phyloP scores from a whole-genome alignment of 2,888 invertebrate species.

The Halictus ligatus region DNA sequence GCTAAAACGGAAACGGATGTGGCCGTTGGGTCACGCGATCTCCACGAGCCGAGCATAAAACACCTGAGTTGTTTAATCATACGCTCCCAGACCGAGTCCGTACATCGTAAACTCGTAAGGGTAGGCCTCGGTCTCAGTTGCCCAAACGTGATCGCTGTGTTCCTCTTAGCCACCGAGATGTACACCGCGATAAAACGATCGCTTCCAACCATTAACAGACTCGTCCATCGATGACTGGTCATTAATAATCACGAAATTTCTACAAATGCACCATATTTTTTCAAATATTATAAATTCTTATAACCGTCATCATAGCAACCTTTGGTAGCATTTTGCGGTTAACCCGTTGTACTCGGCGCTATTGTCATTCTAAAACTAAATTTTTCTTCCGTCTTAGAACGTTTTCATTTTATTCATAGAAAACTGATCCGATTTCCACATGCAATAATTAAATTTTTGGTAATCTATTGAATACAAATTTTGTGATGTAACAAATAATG shows the following conservation, averaged over 20 bases:
- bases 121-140: constrained; percentile 39
- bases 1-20: constrained; percentile 82
- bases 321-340: no score
- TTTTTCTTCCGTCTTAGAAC: no score
- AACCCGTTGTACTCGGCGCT: no score
- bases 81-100: constrained; percentile 73
- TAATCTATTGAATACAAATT: no score
- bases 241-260: background rate
- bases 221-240: constrained; percentile 31
- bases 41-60: constrained; percentile 80
- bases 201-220: constrained; percentile 54
- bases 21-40: constrained; percentile 83
- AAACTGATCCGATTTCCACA: no score
- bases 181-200: constrained; percentile 31
- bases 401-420: no score
- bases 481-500: no score
- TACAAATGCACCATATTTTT: background rate
- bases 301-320: no score
- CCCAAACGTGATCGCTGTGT: constrained; percentile 9
- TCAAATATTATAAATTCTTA: background rate
- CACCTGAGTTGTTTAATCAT: constrained; percentile 82
- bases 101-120: constrained; percentile 71
- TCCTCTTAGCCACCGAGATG: constrained; percentile 33
- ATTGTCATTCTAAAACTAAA: no score
- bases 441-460: no score